phyloP scores from a whole-genome alignment of 2,797 vertebrate genomes.

The Mormyrus proboscirostris region DNA sequence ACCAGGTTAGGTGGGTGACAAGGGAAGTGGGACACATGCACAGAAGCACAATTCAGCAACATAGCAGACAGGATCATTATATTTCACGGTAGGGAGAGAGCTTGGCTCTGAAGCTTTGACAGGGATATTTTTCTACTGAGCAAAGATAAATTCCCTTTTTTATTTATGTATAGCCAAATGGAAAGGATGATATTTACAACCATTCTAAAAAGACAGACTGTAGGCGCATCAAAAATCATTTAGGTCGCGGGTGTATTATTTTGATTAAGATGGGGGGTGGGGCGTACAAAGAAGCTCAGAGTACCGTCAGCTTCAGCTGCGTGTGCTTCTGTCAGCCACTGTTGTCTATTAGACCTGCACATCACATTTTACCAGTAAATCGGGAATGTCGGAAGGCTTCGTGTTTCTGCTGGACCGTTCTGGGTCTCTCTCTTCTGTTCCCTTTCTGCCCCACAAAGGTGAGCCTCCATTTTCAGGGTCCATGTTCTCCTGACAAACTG shows the following conservation, averaged over 20 bases:
- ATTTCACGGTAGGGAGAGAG: not conserved
- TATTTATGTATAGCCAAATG: not conserved
- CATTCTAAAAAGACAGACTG: not conserved
- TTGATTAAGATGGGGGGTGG: not conserved
- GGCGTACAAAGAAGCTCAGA: not conserved
- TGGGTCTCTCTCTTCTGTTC: not conserved
- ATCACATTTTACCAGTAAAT: not conserved
- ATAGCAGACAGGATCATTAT: not conserved
- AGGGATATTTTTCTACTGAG: not conserved
- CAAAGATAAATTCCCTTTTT: not conserved
- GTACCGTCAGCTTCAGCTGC: not conserved
- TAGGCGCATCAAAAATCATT: not conserved
- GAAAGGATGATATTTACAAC: not conserved
- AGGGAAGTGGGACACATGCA: not conserved
- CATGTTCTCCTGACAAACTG: not conserved
- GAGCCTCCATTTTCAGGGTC: not conserved
- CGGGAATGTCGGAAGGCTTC: not conserved
- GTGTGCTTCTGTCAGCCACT: not conserved
- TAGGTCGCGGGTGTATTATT: not conserved
- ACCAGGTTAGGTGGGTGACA: not conserved
- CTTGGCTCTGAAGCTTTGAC: not conserved
- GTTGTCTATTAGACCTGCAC: not conserved
- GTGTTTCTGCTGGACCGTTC: not conserved
- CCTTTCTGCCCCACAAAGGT: not conserved
- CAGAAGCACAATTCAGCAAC: not conserved